Conservation (phyloP, 1,140 invertebrate species). For the Kradibia gibbosae region DNA sequence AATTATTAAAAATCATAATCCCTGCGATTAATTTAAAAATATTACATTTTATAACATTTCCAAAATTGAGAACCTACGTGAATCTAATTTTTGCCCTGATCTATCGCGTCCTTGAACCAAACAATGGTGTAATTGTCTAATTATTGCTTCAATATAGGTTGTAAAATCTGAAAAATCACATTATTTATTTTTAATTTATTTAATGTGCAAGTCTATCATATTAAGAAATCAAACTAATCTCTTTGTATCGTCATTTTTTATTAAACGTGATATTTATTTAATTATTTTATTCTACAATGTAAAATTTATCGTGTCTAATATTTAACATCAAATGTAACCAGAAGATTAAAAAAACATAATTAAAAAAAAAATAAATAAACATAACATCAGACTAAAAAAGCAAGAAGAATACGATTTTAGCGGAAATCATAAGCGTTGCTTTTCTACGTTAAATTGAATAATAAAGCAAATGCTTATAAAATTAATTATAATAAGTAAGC, state of each 20-base stretch:
- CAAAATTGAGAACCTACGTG: neutral
- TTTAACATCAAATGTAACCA: slow-evolving; percentile 36
- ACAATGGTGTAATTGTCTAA: no score
- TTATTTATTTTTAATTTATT: no score
- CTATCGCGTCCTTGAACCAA: no score
- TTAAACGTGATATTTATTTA: slow-evolving; percentile 41
- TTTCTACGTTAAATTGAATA: slow-evolving; percentile 31
- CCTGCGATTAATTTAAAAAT: neutral
- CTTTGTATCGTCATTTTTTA: slow-evolving; percentile 40
- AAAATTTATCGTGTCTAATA: slow-evolving; percentile 37
- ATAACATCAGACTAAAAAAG: slow-evolving; percentile 3
- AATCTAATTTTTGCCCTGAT: slow-evolving; percentile 3
- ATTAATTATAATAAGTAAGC: slow-evolving; percentile 15
- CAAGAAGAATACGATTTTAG: neutral
- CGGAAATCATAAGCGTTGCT: slow-evolving; percentile 7
- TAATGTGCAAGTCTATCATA: neutral
- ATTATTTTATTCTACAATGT: slow-evolving; percentile 31
- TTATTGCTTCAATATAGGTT: slow-evolving; percentile 31
- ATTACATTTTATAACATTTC: slow-evolving; percentile 2
- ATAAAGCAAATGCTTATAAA: slow-evolving; percentile 39
- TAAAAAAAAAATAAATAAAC: slow-evolving; percentile 21
- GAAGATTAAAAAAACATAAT: slow-evolving; percentile 21
- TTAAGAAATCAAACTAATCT: slow-evolving; percentile 44
- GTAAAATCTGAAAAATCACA: no score
- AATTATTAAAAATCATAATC: neutral